These are phyloP conservation scores for Hypena proboscidalis DNA, from an alignment of 2,888 invertebrate species.

Conservation along the genomic window DNA sequence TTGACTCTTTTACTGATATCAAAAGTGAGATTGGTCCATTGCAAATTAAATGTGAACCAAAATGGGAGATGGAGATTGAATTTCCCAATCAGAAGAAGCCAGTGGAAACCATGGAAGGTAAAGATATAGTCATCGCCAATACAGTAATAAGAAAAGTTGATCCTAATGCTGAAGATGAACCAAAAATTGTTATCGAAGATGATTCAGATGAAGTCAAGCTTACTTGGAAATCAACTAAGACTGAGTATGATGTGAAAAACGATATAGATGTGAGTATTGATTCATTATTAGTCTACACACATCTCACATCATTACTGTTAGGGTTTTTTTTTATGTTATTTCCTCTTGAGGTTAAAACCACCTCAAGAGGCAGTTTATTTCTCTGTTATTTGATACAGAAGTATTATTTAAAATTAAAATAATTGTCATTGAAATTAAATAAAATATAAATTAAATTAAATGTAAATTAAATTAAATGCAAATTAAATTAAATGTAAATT, in stretches of 20 bases:
- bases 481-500: no score
- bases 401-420: no score
- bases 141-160: constrained; percentile 81
- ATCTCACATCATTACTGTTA: no score
- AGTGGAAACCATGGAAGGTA: constrained; percentile 64
- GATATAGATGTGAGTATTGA: constrained; percentile 63
- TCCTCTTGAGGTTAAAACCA: no score
- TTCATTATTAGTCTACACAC: not conserved
- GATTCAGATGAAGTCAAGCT: constrained; percentile 56
- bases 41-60: constrained; percentile 70
- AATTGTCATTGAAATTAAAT: no score
- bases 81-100: constrained; percentile 46
- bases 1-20: constrained; percentile 78
- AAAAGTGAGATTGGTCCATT: constrained; percentile 79
- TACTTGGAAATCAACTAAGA: constrained; percentile 60
- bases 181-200: constrained; percentile 38
- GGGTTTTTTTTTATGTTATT: no score
- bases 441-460: no score
- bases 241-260: constrained; percentile 33
- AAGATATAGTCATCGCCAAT: constrained; percentile 77
- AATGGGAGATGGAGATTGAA: constrained; percentile 80
- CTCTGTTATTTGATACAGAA: no score
- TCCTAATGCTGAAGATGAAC: constrained; percentile 48
- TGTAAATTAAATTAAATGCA: no score
- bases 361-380: no score